Conservation (phyloP, 2,797 vertebrate species). For the Leptoclinus maculatus region DNA sequence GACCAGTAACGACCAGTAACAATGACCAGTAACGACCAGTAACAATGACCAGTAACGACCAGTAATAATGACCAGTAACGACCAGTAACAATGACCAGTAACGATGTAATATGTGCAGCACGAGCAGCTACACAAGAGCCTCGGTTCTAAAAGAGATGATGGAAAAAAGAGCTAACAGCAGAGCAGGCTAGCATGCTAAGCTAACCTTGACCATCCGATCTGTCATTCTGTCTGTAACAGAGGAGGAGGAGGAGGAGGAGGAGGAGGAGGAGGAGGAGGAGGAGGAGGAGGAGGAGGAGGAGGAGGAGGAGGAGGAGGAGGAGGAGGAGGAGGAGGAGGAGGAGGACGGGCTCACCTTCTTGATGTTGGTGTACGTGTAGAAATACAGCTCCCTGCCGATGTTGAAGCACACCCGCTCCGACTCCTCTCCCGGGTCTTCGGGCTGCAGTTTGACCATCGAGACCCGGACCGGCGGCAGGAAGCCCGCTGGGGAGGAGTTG, state of each 20-base stretch:
- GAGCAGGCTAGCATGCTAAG: constrained; percentile 51
- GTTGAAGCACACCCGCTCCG: constrained; percentile 93
- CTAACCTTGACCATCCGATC: constrained; percentile 40
- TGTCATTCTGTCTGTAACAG: background rate
- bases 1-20: no score
- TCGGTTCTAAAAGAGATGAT: constrained; percentile 3
- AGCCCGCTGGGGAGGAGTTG: constrained; percentile 85
- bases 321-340: background rate
- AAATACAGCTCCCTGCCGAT: constrained; percentile 93
- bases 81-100: background rate
- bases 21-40: no score
- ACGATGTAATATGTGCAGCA: background rate
- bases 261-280: background rate
- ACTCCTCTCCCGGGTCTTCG: constrained; percentile 87
- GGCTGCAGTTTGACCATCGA: constrained; percentile 92
- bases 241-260: background rate
- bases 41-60: no score
- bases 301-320: background rate
- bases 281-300: background rate
- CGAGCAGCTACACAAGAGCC: background rate
- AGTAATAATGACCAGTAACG: no score
- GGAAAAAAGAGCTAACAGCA: constrained; percentile 23
- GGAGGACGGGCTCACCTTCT: constrained; percentile 83
- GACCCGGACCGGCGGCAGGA: constrained; percentile 89
- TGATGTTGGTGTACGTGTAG: constrained; percentile 92